These are phyloP conservation scores for Genyomyrus donnyi DNA, from an alignment of 2,113 vertebrate species.

Conservation along the genomic window DNA sequence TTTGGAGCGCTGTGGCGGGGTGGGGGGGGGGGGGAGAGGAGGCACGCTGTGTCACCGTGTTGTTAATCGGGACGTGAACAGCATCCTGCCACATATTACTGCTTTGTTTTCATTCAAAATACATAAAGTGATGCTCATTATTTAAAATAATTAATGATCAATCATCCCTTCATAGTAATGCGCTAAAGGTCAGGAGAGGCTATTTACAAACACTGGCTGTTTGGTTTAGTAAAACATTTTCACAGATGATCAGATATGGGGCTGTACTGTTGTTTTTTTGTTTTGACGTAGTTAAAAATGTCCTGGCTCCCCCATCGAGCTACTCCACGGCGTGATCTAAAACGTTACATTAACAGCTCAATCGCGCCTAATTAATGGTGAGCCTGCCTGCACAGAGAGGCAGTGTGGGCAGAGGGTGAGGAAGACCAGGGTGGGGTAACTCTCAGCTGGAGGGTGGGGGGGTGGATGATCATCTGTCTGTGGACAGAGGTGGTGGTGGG, in stretches of 20 bases:
- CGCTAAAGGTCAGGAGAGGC: not conserved
- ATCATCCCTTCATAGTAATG: not conserved
- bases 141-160: not conserved
- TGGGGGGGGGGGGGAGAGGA: not conserved
- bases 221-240: not conserved
- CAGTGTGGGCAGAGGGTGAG: not conserved
- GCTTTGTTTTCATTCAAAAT: not conserved
- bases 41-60: not conserved
- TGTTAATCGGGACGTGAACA: not conserved
- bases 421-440: not conserved
- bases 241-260: not conserved
- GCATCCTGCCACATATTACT: not conserved
- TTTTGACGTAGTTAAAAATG: not conserved
- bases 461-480: not conserved
- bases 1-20: constrained; percentile 81
- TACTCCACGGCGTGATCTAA: not conserved
- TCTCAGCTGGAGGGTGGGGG: not conserved
- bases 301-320: not conserved
- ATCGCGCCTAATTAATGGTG: not conserved
- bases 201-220: not conserved
- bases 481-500: not conserved
- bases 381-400: not conserved
- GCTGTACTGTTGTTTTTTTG: not conserved
- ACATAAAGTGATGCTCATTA: not conserved
- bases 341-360: not conserved